Percentiles rank a stretch among this genome's conserved stretches.
phyloP scores from a whole-genome alignment of 2,797 vertebrate species.

The Xenopus petersii region DNA sequence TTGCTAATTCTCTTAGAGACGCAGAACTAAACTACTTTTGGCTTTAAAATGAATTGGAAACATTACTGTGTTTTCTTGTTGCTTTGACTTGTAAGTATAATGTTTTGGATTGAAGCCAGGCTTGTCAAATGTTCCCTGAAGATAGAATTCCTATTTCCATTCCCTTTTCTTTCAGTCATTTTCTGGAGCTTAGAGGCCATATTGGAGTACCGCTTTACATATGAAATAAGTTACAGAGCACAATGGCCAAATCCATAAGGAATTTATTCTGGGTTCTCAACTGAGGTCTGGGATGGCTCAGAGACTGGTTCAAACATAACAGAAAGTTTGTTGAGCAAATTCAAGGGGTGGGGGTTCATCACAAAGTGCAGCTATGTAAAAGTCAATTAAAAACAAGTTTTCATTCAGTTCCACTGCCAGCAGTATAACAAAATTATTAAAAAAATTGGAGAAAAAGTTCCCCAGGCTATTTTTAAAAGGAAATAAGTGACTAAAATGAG shows the following conservation, averaged over 20 bases:
- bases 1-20: slow-evolving; percentile 1
- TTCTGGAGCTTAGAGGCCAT: slow-evolving; percentile 36
- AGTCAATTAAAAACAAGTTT: too few relatives aligned
- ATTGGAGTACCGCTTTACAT: slow-evolving; percentile 40
- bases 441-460: too few relatives aligned
- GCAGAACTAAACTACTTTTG: slow-evolving; percentile 19
- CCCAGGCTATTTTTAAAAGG: too few relatives aligned
- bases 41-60: slow-evolving; percentile 28
- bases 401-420: too few relatives aligned
- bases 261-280: slow-evolving; percentile 13
- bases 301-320: neutral
- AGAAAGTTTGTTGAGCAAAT: too few relatives aligned
- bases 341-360: too few relatives aligned
- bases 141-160: slow-evolving; percentile 39
- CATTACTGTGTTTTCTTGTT: slow-evolving; percentile 32
- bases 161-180: slow-evolving; percentile 30
- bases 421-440: too few relatives aligned
- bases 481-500: too few relatives aligned
- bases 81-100: slow-evolving; percentile 43
- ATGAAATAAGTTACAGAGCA: slow-evolving; percentile 36
- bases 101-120: slow-evolving; percentile 38
- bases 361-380: too few relatives aligned
- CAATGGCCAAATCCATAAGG: slow-evolving; percentile 27
- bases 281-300: slow-evolving; percentile 13
- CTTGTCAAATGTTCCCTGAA: slow-evolving; percentile 36